A percentile compares a stretch with the other conserved stretches of the same genome.
phyloP scores from a whole-genome alignment of 2,113 vertebrate species.

The Thunnus thynnus region DNA sequence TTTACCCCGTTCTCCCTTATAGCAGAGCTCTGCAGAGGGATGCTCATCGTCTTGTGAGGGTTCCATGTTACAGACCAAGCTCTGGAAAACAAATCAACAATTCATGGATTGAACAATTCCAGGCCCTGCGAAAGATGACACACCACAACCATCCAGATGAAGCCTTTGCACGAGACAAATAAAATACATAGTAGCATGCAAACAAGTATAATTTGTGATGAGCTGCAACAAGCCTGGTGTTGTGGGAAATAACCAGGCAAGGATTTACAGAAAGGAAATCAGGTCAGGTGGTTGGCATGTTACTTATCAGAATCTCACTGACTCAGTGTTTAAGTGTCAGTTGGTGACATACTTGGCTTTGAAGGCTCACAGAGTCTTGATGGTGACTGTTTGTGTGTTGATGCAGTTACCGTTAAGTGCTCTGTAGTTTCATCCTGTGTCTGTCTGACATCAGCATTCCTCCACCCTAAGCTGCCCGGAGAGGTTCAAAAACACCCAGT shows the following conservation, averaged over 20 bases:
- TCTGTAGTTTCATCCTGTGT: constrained; percentile 76
- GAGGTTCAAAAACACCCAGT: not conserved
- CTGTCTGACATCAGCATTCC: constrained; percentile 79
- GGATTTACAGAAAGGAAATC: not conserved
- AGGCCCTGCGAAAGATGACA: too few species aligned
- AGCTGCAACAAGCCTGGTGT: not conserved
- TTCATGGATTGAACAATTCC: too few species aligned
- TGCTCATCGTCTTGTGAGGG: constrained; percentile 85
- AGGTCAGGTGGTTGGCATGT: not conserved
- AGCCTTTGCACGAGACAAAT: not conserved
- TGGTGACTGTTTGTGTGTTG: not conserved
- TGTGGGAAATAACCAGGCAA: not conserved
- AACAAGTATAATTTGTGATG: not conserved
- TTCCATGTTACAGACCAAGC: constrained; percentile 86
- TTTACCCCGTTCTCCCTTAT: not conserved
- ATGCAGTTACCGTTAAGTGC: constrained; percentile 78
- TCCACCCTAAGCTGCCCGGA: constrained; percentile 82
- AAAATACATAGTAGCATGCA: not conserved
- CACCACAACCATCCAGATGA: too few species aligned
- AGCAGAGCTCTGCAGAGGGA: constrained; percentile 83
- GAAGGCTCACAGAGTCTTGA: not conserved
- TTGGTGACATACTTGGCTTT: too few species aligned
- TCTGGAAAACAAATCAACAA: constrained; percentile 43
- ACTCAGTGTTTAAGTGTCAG: too few species aligned
- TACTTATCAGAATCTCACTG: too few species aligned